These are phyloP conservation scores for Anser brachyrhynchus DNA, from an alignment of 2,113 vertebrate genomes.

Conservation along the genomic window DNA sequence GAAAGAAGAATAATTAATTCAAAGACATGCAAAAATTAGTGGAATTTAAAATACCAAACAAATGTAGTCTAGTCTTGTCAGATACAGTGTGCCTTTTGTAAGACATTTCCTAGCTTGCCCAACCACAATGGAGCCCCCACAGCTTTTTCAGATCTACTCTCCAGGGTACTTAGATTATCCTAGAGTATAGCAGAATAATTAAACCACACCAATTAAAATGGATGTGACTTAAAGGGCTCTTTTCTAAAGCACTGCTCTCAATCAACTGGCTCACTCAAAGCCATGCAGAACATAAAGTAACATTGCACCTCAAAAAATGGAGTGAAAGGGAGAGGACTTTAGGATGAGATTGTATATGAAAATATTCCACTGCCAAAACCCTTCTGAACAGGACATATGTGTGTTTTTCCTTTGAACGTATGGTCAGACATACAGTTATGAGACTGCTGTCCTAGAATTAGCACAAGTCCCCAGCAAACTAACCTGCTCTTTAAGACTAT, in stretches of 20 bases:
- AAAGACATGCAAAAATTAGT: constrained; percentile 62
- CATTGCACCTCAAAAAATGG: background rate
- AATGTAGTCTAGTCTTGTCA: constrained; percentile 47
- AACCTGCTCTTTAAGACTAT: background rate
- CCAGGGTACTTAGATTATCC: constrained; percentile 23
- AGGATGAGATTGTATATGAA: background rate
- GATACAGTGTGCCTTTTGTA: background rate
- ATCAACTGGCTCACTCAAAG: background rate
- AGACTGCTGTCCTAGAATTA: background rate
- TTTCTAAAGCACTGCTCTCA: background rate
- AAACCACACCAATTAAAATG: constrained; percentile 37
- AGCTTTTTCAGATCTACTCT: constrained; percentile 59
- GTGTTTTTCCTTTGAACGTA: background rate
- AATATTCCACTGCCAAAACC: background rate
- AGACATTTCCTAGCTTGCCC: constrained; percentile 12
- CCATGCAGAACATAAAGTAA: background rate
- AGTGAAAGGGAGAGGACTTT: background rate
- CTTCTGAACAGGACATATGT: background rate
- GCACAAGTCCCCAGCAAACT: background rate
- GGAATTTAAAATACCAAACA: constrained; percentile 67
- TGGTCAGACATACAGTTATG: background rate
- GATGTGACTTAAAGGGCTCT: constrained; percentile 19
- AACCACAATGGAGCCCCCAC: constrained; percentile 50
- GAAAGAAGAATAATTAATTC: constrained; percentile 47
- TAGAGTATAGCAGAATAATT: constrained; percentile 36